Conservation (phyloP, 2,113 vertebrate species). For the Hippotragus niger region DNA sequence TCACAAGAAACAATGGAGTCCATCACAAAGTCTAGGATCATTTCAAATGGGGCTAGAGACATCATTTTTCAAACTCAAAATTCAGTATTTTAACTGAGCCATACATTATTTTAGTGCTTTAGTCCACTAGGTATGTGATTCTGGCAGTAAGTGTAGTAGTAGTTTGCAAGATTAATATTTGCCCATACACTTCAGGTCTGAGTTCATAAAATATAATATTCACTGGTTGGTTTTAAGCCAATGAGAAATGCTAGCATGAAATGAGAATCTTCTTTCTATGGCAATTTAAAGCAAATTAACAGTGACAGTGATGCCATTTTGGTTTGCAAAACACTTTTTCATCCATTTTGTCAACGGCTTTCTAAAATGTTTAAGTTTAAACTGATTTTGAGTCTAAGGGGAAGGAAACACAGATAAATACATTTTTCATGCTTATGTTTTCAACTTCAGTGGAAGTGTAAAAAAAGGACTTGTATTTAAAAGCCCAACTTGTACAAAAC, state of each 20-base stretch:
- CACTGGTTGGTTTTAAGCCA: slow-evolving; percentile 70
- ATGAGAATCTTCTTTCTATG: slow-evolving; percentile 69
- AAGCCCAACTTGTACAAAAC: slow-evolving; percentile 63
- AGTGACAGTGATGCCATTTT: slow-evolving; percentile 78
- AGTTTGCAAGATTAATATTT: slow-evolving; percentile 77
- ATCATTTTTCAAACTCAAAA: background rate
- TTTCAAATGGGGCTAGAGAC: background rate
- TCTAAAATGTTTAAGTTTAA: slow-evolving; percentile 78
- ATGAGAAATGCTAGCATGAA: slow-evolving; percentile 64
- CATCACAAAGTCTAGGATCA: background rate
- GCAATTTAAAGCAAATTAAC: slow-evolving; percentile 81
- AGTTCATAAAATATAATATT: slow-evolving; percentile 74
- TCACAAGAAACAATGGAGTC: background rate
- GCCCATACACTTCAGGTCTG: slow-evolving; percentile 63
- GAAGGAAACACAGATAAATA: slow-evolving; percentile 15
- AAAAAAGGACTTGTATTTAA: slow-evolving; percentile 70
- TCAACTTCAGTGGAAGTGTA: slow-evolving; percentile 61
- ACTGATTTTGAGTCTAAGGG: slow-evolving; percentile 71
- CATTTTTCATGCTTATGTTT: slow-evolving; percentile 60
- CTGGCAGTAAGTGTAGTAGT: slow-evolving; percentile 60
- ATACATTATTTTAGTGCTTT: slow-evolving; percentile 10
- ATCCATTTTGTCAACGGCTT: slow-evolving; percentile 71
- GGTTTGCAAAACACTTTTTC: slow-evolving; percentile 67
- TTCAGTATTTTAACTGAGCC: slow-evolving; percentile 34
- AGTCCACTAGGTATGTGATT: slow-evolving; percentile 33